A percentile compares a stretch with the other conserved stretches of the same genome.
These are phyloP conservation scores for Leptogaster cylindrica DNA, from an alignment of 2,888 invertebrate species.

Conservation along the genomic window DNA sequence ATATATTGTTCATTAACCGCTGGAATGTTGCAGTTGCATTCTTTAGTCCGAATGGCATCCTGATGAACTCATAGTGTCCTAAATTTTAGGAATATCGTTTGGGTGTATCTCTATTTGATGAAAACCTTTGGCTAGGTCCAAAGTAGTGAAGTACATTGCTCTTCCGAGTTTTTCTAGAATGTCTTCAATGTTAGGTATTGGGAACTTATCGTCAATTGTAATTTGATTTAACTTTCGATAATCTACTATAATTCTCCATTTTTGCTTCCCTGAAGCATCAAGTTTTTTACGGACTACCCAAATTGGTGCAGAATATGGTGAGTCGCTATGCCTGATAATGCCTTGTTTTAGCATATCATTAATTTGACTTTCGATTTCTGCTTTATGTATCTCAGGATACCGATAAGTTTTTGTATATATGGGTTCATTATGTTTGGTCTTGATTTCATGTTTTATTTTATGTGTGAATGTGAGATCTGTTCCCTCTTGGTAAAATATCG, in stretches of 20 bases:
- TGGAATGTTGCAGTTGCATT: too few species aligned
- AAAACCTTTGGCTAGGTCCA: constrained; percentile 48
- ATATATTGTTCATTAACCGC: too few species aligned
- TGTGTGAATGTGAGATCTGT: too few species aligned
- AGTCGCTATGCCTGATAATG: not conserved
- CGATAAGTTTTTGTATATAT: not conserved
- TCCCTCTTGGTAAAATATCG: not conserved
- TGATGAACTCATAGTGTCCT: too few species aligned
- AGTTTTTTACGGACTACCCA: too few species aligned
- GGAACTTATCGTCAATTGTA: constrained; percentile 50
- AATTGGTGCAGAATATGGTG: constrained; percentile 8
- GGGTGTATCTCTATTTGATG: constrained; percentile 46
- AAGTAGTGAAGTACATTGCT: constrained; percentile 49
- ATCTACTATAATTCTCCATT: constrained; percentile 24
- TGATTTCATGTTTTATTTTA: constrained; percentile 13
- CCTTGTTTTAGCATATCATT: not conserved
- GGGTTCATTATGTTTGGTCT: too few species aligned
- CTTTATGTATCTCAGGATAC: not conserved
- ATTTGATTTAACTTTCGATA: constrained; percentile 43
- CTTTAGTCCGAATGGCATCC: too few species aligned
- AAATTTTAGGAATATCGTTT: too few species aligned
- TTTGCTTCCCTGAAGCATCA: constrained; percentile 8
- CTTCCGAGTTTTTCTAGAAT: constrained; percentile 50
- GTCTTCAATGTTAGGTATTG: constrained; percentile 49
- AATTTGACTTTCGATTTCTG: not conserved